Evolutionary conservation across 2,888 invertebrate species (phyloP).

Genomic region (Agrilus mali): DNA sequence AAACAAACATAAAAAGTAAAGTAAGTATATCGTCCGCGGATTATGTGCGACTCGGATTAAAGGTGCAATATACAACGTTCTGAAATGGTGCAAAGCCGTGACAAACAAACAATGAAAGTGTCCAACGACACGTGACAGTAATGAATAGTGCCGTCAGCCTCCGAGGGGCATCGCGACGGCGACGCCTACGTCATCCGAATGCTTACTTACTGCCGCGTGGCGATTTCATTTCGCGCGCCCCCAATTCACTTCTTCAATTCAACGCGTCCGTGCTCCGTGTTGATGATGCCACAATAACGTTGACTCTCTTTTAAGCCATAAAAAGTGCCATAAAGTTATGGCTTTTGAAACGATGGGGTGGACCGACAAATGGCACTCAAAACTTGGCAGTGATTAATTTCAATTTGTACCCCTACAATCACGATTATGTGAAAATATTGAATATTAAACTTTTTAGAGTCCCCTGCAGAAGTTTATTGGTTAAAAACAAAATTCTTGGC

Average conservation of each 20-base stretch:
- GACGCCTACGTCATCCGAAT: constrained; percentile 13
- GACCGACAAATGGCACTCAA: constrained; percentile 5
- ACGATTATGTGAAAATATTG: too few relatives aligned
- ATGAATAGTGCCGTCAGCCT: constrained; percentile 30
- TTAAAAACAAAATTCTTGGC: too few relatives aligned
- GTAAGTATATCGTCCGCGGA: too few relatives aligned
- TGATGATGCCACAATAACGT: constrained; percentile 14
- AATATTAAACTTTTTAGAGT: too few relatives aligned
- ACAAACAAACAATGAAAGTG: constrained; percentile 25
- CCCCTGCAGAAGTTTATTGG: too few relatives aligned
- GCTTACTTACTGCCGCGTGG: constrained; percentile 28
- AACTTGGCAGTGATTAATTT: constrained; percentile 10
- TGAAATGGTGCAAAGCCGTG: constrained; percentile 23
- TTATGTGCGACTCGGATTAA: too few relatives aligned
- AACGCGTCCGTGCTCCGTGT: constrained; percentile 18
- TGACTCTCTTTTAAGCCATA: constrained; percentile 7
- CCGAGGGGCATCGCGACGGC: constrained; percentile 15
- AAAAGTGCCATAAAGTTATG: constrained; percentile 14
- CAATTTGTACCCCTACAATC: too few relatives aligned
- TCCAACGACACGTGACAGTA: constrained; percentile 31
- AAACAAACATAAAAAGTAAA: too few relatives aligned
- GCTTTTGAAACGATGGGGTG: constrained; percentile 14
- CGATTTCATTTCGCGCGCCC: constrained; percentile 28
- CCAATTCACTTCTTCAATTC: constrained; percentile 10
- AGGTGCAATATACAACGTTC: constrained; percentile 17